A percentile compares a stretch with the other conserved stretches of the same genome.
Evolutionary conservation across 2,888 invertebrate genomes (phyloP).

Genomic region (Oscheius myriophilus): DNA sequence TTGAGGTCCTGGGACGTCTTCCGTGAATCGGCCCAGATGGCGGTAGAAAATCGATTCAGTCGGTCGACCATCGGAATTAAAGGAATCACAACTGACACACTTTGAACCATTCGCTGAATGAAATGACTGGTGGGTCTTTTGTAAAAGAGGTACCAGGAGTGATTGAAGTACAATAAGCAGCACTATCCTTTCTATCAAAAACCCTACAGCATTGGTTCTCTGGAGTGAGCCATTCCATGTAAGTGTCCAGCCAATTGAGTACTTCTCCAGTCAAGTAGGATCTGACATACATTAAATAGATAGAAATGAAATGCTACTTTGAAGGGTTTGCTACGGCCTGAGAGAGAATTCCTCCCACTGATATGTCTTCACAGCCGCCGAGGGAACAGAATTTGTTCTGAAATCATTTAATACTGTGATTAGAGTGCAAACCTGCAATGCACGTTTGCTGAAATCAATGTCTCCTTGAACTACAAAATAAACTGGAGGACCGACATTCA

Average conservation of each 20-base stretch:
- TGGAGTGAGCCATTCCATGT: constrained; percentile 45
- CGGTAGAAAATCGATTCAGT: constrained; percentile 13
- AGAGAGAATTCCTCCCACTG: constrained; percentile 48
- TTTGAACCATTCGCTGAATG: constrained; percentile 16
- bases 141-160: not conserved
- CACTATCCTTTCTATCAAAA: too few species aligned
- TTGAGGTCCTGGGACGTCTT: constrained; percentile 17
- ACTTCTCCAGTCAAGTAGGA: constrained; percentile 34
- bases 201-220: constrained; percentile 42
- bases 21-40: constrained; percentile 15
- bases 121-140: not conserved
- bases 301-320: constrained; percentile 16
- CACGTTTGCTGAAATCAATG: constrained; percentile 33
- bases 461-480: constrained; percentile 85
- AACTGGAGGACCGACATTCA: constrained; percentile 91
- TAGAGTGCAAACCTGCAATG: constrained; percentile 17
- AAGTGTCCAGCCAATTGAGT: constrained; percentile 51
- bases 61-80: constrained; percentile 20
- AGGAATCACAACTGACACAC: constrained; percentile 18
- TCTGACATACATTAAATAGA: constrained; percentile 7
- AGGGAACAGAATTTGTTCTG: constrained; percentile 51
- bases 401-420: not conserved
- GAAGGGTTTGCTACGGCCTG: constrained; percentile 40
- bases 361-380: constrained; percentile 44
- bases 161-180: constrained; percentile 1